Conservation (phyloP, 2,797 vertebrate genomes). For the Carduelis carduelis region DNA sequence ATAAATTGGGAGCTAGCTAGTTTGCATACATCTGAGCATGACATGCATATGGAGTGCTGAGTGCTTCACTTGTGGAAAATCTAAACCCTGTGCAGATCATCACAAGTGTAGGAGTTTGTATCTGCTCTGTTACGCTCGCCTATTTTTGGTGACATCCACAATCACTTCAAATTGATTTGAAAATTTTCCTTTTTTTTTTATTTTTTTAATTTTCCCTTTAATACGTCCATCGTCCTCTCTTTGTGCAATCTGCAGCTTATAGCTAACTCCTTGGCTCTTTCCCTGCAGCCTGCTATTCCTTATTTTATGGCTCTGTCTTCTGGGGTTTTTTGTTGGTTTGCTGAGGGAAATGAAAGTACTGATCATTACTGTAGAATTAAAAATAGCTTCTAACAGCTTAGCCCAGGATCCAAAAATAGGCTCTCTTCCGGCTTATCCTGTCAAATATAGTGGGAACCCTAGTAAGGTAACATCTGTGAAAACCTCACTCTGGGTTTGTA, state of each 20-base stretch:
- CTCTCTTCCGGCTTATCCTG: conserved; percentile 62
- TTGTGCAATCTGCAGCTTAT: neutral
- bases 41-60: conserved; percentile 43
- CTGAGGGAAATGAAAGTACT: conserved; percentile 66
- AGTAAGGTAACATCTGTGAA: conserved; percentile 66
- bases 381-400: conserved; percentile 68
- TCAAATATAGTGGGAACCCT: conserved; percentile 64
- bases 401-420: conserved; percentile 56
- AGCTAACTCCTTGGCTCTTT: conserved; percentile 73
- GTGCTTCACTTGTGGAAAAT: conserved; percentile 51
- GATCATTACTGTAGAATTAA: conserved; percentile 66
- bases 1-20: neutral
- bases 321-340: conserved; percentile 40
- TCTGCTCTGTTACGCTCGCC: neutral
- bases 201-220: neutral
- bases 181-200: neutral
- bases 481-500: conserved; percentile 39
- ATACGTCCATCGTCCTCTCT: neutral
- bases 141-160: conserved; percentile 50
- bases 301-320: conserved; percentile 33
- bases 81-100: conserved; percentile 13
- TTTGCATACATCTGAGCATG: conserved; percentile 24
- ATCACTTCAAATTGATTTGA: neutral
- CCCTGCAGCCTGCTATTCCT: conserved; percentile 21
- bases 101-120: conserved; percentile 51